phyloP scores from a whole-genome alignment of 2,888 invertebrate species.

The Linnaemya vulpina region DNA sequence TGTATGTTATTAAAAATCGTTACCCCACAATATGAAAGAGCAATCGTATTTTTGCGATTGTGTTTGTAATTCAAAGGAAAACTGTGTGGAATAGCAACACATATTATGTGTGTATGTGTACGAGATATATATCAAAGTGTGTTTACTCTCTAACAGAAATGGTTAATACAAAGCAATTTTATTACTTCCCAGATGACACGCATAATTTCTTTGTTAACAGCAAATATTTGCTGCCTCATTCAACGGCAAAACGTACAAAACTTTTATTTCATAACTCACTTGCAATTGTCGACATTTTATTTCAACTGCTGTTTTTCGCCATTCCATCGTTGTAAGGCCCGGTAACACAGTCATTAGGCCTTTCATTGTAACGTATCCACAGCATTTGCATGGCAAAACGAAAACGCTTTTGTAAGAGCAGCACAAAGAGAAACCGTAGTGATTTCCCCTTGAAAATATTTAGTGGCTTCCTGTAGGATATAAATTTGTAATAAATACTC shows the following conservation, averaged over 20 bases:
- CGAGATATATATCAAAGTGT: neutral
- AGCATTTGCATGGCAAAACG: neutral
- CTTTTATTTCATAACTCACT: neutral
- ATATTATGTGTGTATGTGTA: neutral
- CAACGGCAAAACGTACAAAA: neutral
- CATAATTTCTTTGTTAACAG: neutral
- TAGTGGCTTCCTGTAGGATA: neutral
- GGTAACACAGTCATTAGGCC: neutral
- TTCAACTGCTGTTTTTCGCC: neutral
- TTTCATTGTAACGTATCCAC: constrained; percentile 13
- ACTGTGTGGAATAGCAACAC: neutral
- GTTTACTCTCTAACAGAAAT: neutral
- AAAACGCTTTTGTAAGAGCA: neutral
- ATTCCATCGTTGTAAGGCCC: neutral
- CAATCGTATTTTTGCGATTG: neutral
- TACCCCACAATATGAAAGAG: no score
- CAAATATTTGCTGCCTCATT: constrained; percentile 15
- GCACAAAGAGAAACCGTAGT: neutral
- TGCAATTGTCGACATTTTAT: neutral
- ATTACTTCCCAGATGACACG: neutral
- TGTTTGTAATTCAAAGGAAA: neutral
- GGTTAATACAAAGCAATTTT: constrained; percentile 3
- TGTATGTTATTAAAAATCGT: no score
- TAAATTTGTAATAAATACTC: neutral
- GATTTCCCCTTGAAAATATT: constrained; percentile 1